Base-by-base conservation (phyloP, 2,113 vertebrate genomes). In the Athene noctua region DNA sequence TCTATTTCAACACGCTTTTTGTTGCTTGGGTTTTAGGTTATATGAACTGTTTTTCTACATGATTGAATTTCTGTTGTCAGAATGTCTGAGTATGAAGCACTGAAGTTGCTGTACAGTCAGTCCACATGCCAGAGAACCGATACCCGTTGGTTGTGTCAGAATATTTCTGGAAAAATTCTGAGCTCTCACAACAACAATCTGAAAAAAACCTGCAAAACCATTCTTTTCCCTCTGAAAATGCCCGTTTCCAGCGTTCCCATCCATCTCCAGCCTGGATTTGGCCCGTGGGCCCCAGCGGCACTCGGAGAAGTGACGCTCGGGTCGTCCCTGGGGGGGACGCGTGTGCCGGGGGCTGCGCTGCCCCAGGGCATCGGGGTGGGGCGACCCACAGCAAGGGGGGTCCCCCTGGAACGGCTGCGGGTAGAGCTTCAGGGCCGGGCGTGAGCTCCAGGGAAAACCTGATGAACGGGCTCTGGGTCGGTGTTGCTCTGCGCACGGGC, bases 401-500 rank as follows among this genome's bases (percentile, higher is more conserved):
- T 32, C 22, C 34, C 54, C 47, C 52, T 38, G 40, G 40, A 44
- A 67, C 0, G 1, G 32, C 22, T 14, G 27, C 1, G 0, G 62
- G 70, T 18, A 47, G 70, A 66, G 62, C 29, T 26, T 9, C 17
- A 20, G 63, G 21, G 26, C n/a, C 55, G 40, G 17, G 30, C 23
- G 2, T 11, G 51, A 58, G 36, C 59, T 55, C 29, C 36, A 22
- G 30, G 25, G 21, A 11, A n/a, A 40, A 14, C 54, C 25, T 14
- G 20, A 9, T 34, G 25, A 71, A 72, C 1, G 25, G 32, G 19
- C 65, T n/a, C 7, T 0, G 30, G 54, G 26, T 47, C 23, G 10
- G 62, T 36, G 51, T 8, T 15, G 26, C 30, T 15, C 75, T 13
- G 22, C 3, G 4, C 40, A 3, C 0, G 17, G 23, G 11, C 5